A percentile compares a stretch with the other conserved stretches of the same genome.
Conservation (phyloP, 64 coral and sea anemone genomes). For the Anthopleura sola region DNA sequence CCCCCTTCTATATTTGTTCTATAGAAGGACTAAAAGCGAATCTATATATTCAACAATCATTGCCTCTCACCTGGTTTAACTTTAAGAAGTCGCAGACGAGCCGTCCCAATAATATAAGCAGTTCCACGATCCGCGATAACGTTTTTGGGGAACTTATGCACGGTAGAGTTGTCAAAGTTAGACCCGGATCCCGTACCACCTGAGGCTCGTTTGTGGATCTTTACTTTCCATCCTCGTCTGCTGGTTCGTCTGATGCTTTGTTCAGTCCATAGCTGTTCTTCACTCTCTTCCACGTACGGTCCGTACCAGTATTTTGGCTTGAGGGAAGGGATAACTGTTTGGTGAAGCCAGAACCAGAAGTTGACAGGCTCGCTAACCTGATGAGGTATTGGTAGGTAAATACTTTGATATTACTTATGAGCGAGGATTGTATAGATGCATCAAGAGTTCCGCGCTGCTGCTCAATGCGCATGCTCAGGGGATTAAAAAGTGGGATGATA, state of each 20-base stretch:
- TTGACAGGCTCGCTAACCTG: conserved; percentile 55
- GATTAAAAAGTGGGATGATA: no score
- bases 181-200: conserved; percentile 15
- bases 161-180: background rate
- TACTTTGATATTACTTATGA: background rate
- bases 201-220: conserved; percentile 11
- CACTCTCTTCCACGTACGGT: conserved; percentile 43
- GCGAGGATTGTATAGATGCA: no score
- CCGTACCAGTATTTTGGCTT: conserved; percentile 85
- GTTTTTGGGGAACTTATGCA: conserved; percentile 47
- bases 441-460: no score
- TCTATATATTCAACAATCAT: background rate
- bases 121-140: conserved; percentile 67
- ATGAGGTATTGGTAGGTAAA: background rate
- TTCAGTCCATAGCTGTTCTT: conserved; percentile 48
- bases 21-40: no score
- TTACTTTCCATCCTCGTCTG: conserved; percentile 23
- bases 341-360: conserved; percentile 54
- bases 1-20: no score
- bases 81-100: conserved; percentile 62
- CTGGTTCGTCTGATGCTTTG: conserved; percentile 10
- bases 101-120: conserved; percentile 55
- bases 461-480: no score
- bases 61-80: conserved; percentile 36
- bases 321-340: conserved; percentile 53